These are phyloP conservation scores for Vesta saturnalis DNA, from an alignment of 2,888 invertebrate genomes.

Conservation along the genomic window DNA sequence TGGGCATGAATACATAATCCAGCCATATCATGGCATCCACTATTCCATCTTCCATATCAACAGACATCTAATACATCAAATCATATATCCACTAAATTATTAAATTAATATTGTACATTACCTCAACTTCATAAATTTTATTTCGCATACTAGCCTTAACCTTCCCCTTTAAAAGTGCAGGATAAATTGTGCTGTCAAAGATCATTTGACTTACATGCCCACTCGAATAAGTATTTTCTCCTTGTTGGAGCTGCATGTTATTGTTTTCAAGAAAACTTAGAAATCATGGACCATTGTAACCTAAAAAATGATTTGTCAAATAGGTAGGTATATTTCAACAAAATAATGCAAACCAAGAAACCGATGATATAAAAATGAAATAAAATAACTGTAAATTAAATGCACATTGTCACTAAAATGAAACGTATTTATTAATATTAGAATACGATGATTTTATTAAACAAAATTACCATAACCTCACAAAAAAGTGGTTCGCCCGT, in stretches of 20 bases:
- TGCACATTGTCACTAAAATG: too few relatives aligned
- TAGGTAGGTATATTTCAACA: neutral
- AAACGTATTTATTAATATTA: too few relatives aligned
- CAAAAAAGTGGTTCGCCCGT: too few relatives aligned
- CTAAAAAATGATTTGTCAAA: neutral
- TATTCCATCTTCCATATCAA: neutral
- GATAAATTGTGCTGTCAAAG: neutral
- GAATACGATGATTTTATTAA: too few relatives aligned
- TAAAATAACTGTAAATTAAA: too few relatives aligned
- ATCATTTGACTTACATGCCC: neutral
- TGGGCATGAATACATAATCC: neutral
- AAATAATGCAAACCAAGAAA: neutral
- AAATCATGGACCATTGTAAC: neutral
- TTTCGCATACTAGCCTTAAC: neutral
- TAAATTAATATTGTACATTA: neutral
- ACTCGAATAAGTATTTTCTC: neutral
- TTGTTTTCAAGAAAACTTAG: neutral
- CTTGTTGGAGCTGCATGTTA: neutral
- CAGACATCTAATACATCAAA: neutral
- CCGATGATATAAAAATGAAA: neutral
- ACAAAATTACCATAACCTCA: too few relatives aligned
- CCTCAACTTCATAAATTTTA: neutral
- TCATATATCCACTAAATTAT: neutral
- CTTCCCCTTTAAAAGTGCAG: neutral
- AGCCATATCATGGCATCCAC: neutral